Evolutionary conservation across 2,797 vertebrate genomes (phyloP), one percentile per base, ranked within the genome.

Genomic region (Notamacropus eugenii): DNA sequence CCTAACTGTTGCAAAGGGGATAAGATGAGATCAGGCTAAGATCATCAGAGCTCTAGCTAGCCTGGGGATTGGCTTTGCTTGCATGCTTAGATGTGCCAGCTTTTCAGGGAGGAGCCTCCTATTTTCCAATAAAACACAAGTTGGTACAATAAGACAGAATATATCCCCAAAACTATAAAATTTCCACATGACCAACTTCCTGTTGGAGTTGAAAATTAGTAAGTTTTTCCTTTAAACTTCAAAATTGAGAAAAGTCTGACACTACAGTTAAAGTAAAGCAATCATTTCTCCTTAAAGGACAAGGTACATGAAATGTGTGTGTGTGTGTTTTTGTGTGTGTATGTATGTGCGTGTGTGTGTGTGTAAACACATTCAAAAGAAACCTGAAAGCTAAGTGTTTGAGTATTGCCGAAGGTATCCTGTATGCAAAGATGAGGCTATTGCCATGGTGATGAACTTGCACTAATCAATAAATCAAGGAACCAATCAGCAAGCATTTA

Each of bases 141-240:
- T 94, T 56, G 14, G 22, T 54, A 4, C 58, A 55, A 40, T 90
- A 95, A 57, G 92, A 59, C 9, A 9, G 93, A 96, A 94, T 55
- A 34, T 67, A 90, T 29, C 95, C 96, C 93, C 62, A 82, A 96
- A 90, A 54, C 54, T 92, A 74, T 31, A 55, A 24, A 55, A 74
- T 94, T 98, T 97, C 58, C 67, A 58, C 46, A n/a, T 93, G 95
- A 94, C 54, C 8, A 87, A 0, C 92, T 97, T 94, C 52, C 46
- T 95, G 19, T 92, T 93, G 11, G 54, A 92, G 87, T 0, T 94
- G 82, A 96, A 97, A 96, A 97, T 93, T n/a, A 46, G 13, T 94
- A 50, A 46, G 54, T 46, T 94, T 93, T 95, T 95, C 11, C 22
- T 94, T 94, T 87, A 13, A 56, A n/a, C 92, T 34, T 28, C 10